These are phyloP conservation scores for Asarcornis scutulata DNA, from an alignment of 2,113 vertebrate species.

Conservation along the genomic window DNA sequence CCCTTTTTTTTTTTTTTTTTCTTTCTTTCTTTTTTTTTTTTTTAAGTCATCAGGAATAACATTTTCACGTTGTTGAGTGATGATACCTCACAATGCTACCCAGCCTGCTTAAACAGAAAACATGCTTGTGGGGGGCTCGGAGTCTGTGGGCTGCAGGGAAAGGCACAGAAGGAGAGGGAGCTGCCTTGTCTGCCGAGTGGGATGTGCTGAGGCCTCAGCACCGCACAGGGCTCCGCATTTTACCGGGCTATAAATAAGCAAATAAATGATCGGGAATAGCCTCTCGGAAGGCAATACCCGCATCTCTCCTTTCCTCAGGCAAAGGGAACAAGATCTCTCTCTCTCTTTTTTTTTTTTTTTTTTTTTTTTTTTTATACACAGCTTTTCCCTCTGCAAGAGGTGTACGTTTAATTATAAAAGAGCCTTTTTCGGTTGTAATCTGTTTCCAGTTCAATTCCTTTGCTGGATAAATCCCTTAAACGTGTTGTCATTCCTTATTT, in stretches of 20 bases:
- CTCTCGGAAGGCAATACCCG: background rate
- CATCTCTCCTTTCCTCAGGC: background rate
- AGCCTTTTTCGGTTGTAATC: constrained; percentile 71
- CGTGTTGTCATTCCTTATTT: constrained; percentile 82
- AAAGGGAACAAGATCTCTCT: background rate
- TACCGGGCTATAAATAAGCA: background rate
- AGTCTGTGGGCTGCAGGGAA: background rate
- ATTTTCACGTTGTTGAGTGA: background rate
- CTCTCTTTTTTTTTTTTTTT: background rate
- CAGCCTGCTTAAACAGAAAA: background rate
- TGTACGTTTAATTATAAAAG: constrained; percentile 77
- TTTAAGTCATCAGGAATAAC: background rate
- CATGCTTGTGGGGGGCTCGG: background rate
- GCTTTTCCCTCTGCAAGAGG: constrained; percentile 37
- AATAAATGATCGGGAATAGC: background rate
- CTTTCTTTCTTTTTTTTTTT: background rate
- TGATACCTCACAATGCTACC: background rate
- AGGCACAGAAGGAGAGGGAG: too few species aligned
- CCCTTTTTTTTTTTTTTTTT: background rate
- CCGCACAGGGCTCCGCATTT: background rate
- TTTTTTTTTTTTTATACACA: background rate
- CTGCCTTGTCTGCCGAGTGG: fast-evolving
- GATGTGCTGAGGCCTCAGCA: fast-evolving
- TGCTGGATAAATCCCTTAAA: constrained; percentile 77
- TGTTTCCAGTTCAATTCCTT: constrained; percentile 77